Evolutionary conservation across 2,888 invertebrate species (phyloP).

Genomic region (Theodoxus fluviatilis): DNA sequence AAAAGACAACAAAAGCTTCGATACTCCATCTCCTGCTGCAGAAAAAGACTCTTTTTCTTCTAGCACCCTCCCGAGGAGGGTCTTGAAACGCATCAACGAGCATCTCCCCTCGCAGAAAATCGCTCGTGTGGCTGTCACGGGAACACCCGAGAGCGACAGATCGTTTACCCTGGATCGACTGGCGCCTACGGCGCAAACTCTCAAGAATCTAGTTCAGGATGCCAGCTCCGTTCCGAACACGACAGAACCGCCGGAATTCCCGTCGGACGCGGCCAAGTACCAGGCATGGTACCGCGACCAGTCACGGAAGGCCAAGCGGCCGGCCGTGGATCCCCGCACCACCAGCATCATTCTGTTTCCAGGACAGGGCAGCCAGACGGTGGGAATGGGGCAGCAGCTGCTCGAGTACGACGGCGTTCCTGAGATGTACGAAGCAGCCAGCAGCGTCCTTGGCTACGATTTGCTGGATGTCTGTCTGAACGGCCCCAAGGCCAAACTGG

Average conservation of each 20-base stretch:
- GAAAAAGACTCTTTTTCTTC: too few species aligned
- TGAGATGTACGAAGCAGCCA: constrained; percentile 85
- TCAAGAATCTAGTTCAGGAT: too few species aligned
- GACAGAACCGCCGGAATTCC: constrained; percentile 29
- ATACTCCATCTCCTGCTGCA: too few species aligned
- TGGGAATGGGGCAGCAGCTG: constrained; percentile 86
- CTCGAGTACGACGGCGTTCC: constrained; percentile 73
- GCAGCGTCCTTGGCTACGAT: constrained; percentile 83
- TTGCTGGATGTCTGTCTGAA: constrained; percentile 81
- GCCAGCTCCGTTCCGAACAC: too few species aligned
- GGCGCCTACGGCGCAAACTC: too few species aligned
- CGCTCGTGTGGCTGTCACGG: too few species aligned
- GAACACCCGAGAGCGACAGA: too few species aligned
- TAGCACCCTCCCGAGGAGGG: too few species aligned
- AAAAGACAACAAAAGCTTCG: too few species aligned
- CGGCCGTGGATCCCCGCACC: constrained; percentile 41
- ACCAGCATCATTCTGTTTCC: constrained; percentile 79
- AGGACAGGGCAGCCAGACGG: constrained; percentile 88
- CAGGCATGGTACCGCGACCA: constrained; percentile 23
- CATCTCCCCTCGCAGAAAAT: too few species aligned
- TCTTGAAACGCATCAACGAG: too few species aligned
- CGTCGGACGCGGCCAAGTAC: constrained; percentile 31
- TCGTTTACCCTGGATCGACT: too few species aligned
- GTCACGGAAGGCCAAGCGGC: constrained; percentile 22
- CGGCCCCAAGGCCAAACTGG: constrained; percentile 81